A percentile compares a stretch with the other conserved stretches of the same genome.
Conservation (phyloP, 2,113 vertebrate genomes). For the Diglossa brunneiventris region DNA sequence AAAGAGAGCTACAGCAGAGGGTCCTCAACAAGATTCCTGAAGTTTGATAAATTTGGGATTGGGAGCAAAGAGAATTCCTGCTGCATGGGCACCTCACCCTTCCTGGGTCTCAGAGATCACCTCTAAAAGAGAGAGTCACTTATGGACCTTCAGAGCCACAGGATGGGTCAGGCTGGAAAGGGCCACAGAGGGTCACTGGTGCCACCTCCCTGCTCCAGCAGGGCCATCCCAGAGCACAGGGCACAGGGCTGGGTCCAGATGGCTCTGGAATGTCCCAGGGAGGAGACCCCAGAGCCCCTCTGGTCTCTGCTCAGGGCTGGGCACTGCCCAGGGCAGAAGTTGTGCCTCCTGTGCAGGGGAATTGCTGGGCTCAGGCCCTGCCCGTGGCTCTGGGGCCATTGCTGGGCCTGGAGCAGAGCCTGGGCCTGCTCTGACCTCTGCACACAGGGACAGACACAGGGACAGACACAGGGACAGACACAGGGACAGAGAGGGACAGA, state of each 20-base stretch:
- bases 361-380: too few relatives aligned
- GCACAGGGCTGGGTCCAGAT: not conserved
- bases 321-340: too few relatives aligned
- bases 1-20: not conserved
- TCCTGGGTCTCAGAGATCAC: not conserved
- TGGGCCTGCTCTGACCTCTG: too few relatives aligned
- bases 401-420: too few relatives aligned
- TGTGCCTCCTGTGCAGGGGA: too few relatives aligned
- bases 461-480: too few relatives aligned
- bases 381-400: too few relatives aligned
- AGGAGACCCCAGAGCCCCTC: too few relatives aligned
- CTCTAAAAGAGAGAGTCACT: not conserved
- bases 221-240: not conserved
- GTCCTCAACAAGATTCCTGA: not conserved
- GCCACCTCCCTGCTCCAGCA: not conserved
- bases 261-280: too few relatives aligned
- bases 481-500: too few relatives aligned
- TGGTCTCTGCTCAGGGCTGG: too few relatives aligned
- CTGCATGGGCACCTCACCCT: not conserved
- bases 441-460: too few relatives aligned
- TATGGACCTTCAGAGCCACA: not conserved
- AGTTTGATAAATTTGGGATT: not conserved
- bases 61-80: not conserved
- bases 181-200: not conserved
- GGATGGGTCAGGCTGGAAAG: not conserved